phyloP scores from a whole-genome alignment of 2,797 vertebrate genomes.

The Danio jaintianensis region DNA sequence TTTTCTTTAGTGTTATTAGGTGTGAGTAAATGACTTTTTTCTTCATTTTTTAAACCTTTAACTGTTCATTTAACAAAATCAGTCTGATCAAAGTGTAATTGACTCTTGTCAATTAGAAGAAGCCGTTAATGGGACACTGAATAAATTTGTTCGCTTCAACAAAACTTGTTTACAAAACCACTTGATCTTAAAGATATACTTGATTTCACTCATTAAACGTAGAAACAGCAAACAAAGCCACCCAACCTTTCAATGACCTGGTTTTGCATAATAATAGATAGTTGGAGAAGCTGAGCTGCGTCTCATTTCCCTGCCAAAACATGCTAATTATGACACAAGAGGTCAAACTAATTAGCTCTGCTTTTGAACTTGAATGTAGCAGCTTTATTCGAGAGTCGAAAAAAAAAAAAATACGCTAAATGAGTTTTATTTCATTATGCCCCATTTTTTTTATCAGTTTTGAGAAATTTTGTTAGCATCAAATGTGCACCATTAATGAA shows the following conservation, averaged over 20 bases:
- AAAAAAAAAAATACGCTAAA: constrained; percentile 24
- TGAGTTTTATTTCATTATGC: constrained; percentile 21
- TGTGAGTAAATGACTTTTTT: too few species aligned
- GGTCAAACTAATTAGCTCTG: constrained; percentile 84
- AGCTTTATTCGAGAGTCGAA: constrained; percentile 62
- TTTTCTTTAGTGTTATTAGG: too few species aligned
- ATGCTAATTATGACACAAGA: constrained; percentile 80
- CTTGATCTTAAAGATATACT: constrained; percentile 3
- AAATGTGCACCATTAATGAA: constrained; percentile 15
- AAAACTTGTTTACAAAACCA: constrained; percentile 13
- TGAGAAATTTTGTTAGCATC: neutral
- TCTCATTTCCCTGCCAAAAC: constrained; percentile 56
- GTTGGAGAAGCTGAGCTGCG: constrained; percentile 67
- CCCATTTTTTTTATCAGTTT: neutral
- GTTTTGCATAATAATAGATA: constrained; percentile 75
- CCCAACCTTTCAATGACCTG: constrained; percentile 63
- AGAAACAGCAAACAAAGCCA: constrained; percentile 36
- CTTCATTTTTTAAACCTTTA: too few species aligned
- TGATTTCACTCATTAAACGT: constrained; percentile 39
- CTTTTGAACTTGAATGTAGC: constrained; percentile 73
- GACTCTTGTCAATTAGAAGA: neutral
- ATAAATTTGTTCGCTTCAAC: neutral
- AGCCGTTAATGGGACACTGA: neutral
- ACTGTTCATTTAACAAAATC: too few species aligned
- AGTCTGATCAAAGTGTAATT: neutral